Evolutionary conservation across 2,888 invertebrate species (phyloP), one percentile per base, ranked within the genome.

Genomic region (Drosophila longiperda): DNA sequence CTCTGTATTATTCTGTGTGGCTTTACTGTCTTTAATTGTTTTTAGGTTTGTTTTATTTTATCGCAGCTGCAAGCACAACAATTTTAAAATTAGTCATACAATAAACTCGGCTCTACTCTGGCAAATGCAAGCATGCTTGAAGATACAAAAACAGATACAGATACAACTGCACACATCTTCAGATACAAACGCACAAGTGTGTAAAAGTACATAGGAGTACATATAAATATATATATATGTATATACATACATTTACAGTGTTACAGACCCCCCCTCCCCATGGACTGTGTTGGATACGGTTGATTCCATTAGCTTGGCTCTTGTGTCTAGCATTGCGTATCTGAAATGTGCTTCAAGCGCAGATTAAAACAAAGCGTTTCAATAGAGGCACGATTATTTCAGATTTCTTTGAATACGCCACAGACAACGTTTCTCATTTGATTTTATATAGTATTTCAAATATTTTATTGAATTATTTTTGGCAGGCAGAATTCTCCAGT

Each of bases 251-350:
- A 23, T 23, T 23, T 15, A 15, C 20, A 45, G 23, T 48, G 61
- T 23, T 38, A 36, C 26, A 78, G 49, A 4, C 29, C 23, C 23
- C 23, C 23, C 50, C 59, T 40, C 58, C 52, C 52, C 48, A 12
- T 34, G 66, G 49, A 73, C 67, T 65, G 66, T 52, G 49, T 75
- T 63, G 73, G 89, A 76, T 83, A 87, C 84, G 87, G 62, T 89
- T 89, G 89, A 85, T 85, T 85, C 84, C 84, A 32, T 57, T 29
- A 6, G 15, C 29, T 71, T 72, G 68, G 68, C 87, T 83, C 72
- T 87, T 84, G 85, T 85, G 87, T 72, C 88, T 85, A 85, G 62
- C 89, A 84, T 66, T 85, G 85, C 85, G 85, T 85, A 85, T 85
- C 85, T 87, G 84, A 89, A 77, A 73, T 71, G 84, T 67, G 75